These are phyloP conservation scores for Scaptomyza reducta DNA, from an alignment of 2,888 invertebrate genomes.

Conservation along the genomic window DNA sequence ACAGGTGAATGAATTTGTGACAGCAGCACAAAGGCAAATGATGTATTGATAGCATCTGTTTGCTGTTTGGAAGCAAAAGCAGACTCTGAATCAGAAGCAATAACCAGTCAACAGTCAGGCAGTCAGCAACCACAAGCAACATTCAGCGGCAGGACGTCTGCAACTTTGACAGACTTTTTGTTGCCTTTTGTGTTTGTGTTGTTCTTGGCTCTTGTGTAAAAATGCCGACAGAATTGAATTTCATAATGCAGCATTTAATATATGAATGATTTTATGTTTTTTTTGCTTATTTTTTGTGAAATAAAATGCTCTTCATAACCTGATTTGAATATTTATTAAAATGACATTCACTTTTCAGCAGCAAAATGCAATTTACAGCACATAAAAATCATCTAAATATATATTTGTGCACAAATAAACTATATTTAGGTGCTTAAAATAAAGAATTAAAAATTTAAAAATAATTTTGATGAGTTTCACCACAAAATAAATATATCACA, in stretches of 20 bases:
- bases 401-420: not conserved
- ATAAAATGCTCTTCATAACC: not conserved
- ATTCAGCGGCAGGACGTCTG: conserved; percentile 69
- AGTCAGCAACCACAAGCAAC: conserved; percentile 21
- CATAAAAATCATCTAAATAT: not conserved
- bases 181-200: conserved; percentile 37
- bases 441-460: not conserved
- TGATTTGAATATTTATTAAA: not conserved
- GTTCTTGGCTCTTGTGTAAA: conserved; percentile 7
- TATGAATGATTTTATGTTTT: not conserved
- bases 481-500: not conserved
- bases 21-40: conserved; percentile 75
- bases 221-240: conserved; percentile 14
- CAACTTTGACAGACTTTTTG: conserved; percentile 59
- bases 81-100: conserved; percentile 42
- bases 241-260: conserved; percentile 1
- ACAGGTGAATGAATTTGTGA: conserved; percentile 79
- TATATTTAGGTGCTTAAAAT: too few relatives aligned
- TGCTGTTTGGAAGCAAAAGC: conserved; percentile 68
- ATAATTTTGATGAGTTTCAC: not conserved
- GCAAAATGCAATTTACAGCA: not conserved
- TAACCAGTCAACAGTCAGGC: conserved; percentile 33
- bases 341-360: not conserved
- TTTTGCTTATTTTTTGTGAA: not conserved
- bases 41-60: conserved; percentile 80